These are phyloP conservation scores for Terrapene triunguis DNA, from an alignment of 2,113 vertebrate genomes.

Conservation along the genomic window DNA sequence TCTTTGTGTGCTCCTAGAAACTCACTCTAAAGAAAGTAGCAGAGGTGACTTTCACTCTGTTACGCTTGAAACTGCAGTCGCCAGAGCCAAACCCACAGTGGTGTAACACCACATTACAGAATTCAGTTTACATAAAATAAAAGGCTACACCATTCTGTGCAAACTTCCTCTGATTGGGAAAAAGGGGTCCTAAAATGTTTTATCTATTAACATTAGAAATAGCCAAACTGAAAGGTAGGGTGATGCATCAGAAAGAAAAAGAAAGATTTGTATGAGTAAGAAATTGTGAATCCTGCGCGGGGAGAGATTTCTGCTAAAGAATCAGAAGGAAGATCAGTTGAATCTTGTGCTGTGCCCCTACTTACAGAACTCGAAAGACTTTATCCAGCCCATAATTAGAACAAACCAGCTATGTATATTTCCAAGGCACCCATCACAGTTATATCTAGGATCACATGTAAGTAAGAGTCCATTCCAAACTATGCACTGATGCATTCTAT, in stretches of 20 bases:
- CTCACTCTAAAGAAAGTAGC: no score
- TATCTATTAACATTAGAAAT: not conserved
- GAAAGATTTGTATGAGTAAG: not conserved
- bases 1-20: no score
- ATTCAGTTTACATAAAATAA: no score
- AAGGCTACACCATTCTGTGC: no score
- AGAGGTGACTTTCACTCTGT: no score
- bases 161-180: not conserved
- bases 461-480: not conserved
- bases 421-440: not conserved
- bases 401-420: not conserved
- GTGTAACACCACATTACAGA: no score
- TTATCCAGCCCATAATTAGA: not conserved
- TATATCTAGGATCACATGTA: not conserved
- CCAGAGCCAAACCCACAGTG: no score
- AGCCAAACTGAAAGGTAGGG: not conserved
- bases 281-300: fast-evolving
- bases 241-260: not conserved
- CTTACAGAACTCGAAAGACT: not conserved
- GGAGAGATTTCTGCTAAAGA: not conserved
- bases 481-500: not conserved
- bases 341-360: not conserved
- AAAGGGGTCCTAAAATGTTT: not conserved
- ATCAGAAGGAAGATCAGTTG: not conserved
- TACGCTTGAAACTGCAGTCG: no score